Base-by-base conservation (phyloP, 2,888 invertebrate species). In the Clunio marinus region DNA sequence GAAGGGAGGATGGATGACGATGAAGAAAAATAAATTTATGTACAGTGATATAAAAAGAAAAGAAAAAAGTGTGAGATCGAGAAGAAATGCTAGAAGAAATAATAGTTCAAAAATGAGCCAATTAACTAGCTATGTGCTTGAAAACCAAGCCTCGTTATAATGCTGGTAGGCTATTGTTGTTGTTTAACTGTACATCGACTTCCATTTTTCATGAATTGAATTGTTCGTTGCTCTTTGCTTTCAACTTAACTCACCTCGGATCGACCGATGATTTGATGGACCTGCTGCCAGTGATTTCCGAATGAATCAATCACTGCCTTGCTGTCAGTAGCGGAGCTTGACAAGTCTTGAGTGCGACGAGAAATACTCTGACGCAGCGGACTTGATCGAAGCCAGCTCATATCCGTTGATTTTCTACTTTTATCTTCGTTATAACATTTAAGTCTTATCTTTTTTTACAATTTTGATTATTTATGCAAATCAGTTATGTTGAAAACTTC, bases 251-350 rank as follows among this genome's bases (percentile, higher is more conserved):
- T 71, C 71, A 73, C 73, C 70, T 88, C 84, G 46, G 87, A 87
- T 72, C 87, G 84, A 71, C 84, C 81, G 73, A 95, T 92, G 70
- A 95, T 92, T 72, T 92, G 91, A 74, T 86, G 81, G 1, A 91
- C 91, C 77, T 96, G 95, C 75, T 93, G 91, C 94, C 96, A 96
- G 77, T 96, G 96, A 77, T 91, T 91, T 77, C 89, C 88, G 80
- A 95, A 95, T 74, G 94, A 94, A 77, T 91, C 93, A 76, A 91
- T 92, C 78, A 94, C 94, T 5, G 95, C 95, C 67, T 90, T 88
- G 0, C 93, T 91, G 80, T 93, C 93, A 73, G 88, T 88, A 75
- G 88, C 87, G 7, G 86, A 85, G 2, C 86, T 84, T 1, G 84
- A 82, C 8, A 87, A 86, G 73, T 86, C 87, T 55, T 84, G 81